Base-by-base conservation (phyloP, 1,140 invertebrate genomes). In the Trichonephila clavipes region DNA sequence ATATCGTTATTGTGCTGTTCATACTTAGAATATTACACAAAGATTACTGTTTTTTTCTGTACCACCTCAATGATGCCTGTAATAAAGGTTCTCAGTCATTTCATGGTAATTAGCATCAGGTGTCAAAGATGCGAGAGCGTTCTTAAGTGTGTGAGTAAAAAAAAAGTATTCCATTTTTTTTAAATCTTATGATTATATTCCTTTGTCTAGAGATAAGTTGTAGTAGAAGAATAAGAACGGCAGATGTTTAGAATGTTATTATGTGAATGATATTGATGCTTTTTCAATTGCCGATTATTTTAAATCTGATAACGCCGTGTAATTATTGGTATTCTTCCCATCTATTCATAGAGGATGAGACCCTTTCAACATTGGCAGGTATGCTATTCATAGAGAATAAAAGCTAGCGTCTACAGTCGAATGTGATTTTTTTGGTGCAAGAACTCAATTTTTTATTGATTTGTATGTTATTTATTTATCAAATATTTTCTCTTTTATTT, bases 41-140 rank as follows among this genome's bases (percentile, higher is more conserved):
- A 88, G 86, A 88, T 88, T 64, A 88, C 28, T 34, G 28, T 77
- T 77, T 34, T 88, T 87, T 64, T 64, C 34, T 61, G 14, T 6
- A 85, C 8, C 83, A 28, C 10, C 28, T 85, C 14, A 85, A 34
- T 85, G 40, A 77, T 77, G 72, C 2, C 34, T 77, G 72, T 34
- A 77, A 58, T 85, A 58, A 85, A 85, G 58, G 51, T 24, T 59
- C 59, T 61, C 83, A 21, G 83, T 61, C 83, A 85, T 85, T 85
- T 85, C n/a, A 21, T 24, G 83, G 83, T 85, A 85, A 59, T 85
- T 61, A 85, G 58, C 12, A 85, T 85, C 83, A 85, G 83, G 83
- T 85, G 83, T 85, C 83, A 85, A 85, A 85, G 19, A 85, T 85
- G 51, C n/a, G 44, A 85, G 28, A 85, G 44, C 21, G 21, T 85